A percentile compares a stretch with the other conserved stretches of the same genome.
phyloP scores from a whole-genome alignment of 2,888 invertebrate genomes.

The Lepidochitona cinerea region DNA sequence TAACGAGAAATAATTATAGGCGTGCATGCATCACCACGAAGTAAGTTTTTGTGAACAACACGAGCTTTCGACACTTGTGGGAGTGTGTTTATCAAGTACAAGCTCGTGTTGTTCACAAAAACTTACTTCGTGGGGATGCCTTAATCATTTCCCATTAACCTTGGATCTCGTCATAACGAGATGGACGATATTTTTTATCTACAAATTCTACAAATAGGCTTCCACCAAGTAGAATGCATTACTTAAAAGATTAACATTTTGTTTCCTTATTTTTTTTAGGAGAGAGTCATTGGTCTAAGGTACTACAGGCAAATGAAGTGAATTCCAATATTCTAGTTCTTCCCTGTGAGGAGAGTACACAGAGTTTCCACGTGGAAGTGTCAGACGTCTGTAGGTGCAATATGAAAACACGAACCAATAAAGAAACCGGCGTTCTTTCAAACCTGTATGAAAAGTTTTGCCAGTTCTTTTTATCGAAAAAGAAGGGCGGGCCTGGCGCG shows the following conservation, averaged over 20 bases:
- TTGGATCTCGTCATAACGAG: too few species aligned
- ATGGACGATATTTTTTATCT: too few species aligned
- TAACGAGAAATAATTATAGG: too few species aligned
- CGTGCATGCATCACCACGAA: too few species aligned
- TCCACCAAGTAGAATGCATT: too few species aligned
- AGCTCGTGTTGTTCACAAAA: too few species aligned
- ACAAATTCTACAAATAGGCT: too few species aligned
- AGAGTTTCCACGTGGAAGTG: background rate
- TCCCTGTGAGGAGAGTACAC: slow-evolving; percentile 12
- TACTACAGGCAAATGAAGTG: slow-evolving; percentile 58
- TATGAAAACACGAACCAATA: background rate
- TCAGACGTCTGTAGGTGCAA: background rate
- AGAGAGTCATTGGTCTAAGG: slow-evolving; percentile 58
- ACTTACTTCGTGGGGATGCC: too few species aligned
- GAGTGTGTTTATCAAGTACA: too few species aligned
- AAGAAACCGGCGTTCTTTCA: slow-evolving; percentile 24
- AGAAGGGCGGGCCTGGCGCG: background rate
- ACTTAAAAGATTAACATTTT: background rate
- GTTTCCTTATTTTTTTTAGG: slow-evolving; percentile 28
- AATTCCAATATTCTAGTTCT: slow-evolving; percentile 36
- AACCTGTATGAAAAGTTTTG: slow-evolving; percentile 32
- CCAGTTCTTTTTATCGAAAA: slow-evolving; percentile 31
- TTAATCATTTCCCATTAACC: too few species aligned
- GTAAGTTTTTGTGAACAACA: too few species aligned
- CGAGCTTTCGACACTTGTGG: too few species aligned